A percentile compares a stretch with the other conserved stretches of the same genome.
phyloP scores from a whole-genome alignment of 2,113 vertebrate species.

The Alethe diademata region DNA sequence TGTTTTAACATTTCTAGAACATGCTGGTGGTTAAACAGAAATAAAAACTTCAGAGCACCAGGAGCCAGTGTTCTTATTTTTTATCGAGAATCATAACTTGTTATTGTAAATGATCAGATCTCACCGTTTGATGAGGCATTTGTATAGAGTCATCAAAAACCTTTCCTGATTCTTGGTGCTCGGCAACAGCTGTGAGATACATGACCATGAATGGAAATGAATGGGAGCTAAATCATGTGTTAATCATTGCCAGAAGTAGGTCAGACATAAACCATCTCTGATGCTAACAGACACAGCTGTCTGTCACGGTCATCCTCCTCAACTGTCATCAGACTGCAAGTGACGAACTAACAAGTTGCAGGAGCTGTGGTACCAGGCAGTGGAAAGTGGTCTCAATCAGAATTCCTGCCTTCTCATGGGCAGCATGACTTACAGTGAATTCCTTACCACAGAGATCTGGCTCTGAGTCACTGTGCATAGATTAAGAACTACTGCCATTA shows the following conservation, averaged over 20 bases:
- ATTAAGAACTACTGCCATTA: neutral
- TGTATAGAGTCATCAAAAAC: constrained; percentile 1
- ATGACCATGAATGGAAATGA: constrained; percentile 38
- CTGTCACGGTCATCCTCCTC: constrained; percentile 29
- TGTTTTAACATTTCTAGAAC: neutral
- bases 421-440: neutral
- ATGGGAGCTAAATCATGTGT: constrained; percentile 59
- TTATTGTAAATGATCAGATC: neutral
- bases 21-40: neutral
- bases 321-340: neutral
- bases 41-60: neutral
- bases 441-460: neutral
- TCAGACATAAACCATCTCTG: constrained; percentile 46
- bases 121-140: neutral
- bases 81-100: neutral
- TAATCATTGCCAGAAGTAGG: constrained; percentile 61
- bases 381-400: neutral
- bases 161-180: constrained; percentile 8
- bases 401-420: neutral
- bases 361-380: neutral
- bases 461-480: neutral
- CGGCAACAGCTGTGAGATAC: constrained; percentile 32
- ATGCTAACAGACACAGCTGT: constrained; percentile 42
- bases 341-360: constrained; percentile 8
- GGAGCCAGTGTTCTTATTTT: neutral